Conservation (phyloP, 2,888 invertebrate species). For the Oxystoma pomonae region DNA sequence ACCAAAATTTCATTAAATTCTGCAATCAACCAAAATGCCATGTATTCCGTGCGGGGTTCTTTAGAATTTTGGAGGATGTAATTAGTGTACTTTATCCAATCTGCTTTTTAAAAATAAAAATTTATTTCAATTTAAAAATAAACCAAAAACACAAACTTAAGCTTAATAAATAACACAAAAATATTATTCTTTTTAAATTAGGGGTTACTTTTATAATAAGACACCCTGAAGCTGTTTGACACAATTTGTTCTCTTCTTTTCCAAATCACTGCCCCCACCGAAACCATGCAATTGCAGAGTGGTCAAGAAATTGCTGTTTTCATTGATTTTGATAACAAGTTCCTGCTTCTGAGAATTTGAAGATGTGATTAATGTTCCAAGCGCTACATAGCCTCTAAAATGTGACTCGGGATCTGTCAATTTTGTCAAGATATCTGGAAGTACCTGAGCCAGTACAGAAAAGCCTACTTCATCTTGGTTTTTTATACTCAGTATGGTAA, state of each 20-base stretch:
- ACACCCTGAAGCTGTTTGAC: slow-evolving; percentile 38
- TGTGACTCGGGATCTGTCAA: slow-evolving; percentile 69
- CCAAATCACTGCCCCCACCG: slow-evolving; percentile 48
- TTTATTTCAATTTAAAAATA: neutral
- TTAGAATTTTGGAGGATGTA: too few relatives aligned
- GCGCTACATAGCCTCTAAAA: slow-evolving; percentile 69
- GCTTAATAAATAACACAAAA: neutral
- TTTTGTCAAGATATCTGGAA: slow-evolving; percentile 53
- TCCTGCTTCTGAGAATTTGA: slow-evolving; percentile 33
- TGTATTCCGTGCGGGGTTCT: too few relatives aligned
- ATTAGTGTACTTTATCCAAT: too few relatives aligned
- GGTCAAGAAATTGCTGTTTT: slow-evolving; percentile 36
- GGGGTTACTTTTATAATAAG: slow-evolving; percentile 24
- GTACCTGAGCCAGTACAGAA: slow-evolving; percentile 52
- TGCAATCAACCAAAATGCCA: too few relatives aligned
- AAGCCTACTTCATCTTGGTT: slow-evolving; percentile 51
- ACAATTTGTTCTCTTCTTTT: slow-evolving; percentile 47
- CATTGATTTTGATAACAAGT: slow-evolving; percentile 46
- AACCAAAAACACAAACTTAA: slow-evolving; percentile 1
- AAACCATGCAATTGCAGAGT: slow-evolving; percentile 43
- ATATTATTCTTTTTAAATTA: too few relatives aligned
- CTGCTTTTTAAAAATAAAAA: too few relatives aligned
- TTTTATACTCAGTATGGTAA: slow-evolving; percentile 60
- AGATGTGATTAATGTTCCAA: slow-evolving; percentile 49
- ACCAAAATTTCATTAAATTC: too few relatives aligned